Percentiles rank a stretch among this genome's conserved stretches.
These are phyloP conservation scores for Petrosia ficiformis DNA, from an alignment of 37 sponge, comb jelly and placozoan species.

Conservation along the genomic window DNA sequence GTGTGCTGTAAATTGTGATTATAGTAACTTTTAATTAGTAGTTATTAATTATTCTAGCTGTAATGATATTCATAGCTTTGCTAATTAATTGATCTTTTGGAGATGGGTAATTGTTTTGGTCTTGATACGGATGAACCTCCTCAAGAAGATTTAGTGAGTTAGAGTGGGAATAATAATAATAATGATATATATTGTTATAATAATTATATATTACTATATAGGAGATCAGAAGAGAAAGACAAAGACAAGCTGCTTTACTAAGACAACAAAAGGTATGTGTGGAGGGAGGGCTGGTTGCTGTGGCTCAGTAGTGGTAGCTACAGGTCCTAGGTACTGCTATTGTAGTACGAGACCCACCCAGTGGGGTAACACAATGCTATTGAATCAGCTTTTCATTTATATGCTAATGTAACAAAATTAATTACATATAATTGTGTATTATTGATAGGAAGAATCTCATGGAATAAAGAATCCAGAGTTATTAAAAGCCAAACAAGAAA, in stretches of 20 bases:
- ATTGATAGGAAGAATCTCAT: constrained; percentile 44
- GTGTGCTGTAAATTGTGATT: neutral
- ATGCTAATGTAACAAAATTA: no score
- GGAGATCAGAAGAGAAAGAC: constrained; percentile 49
- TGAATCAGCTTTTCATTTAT: no score
- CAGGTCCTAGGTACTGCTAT: no score
- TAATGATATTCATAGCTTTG: neutral
- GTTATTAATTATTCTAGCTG: neutral
- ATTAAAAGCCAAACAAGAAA: constrained; percentile 71
- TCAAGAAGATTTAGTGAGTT: constrained; percentile 1
- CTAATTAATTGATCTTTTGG: neutral
- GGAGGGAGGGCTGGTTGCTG: neutral
- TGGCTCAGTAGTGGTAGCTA: no score
- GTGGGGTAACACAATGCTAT: no score
- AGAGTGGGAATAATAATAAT: neutral
- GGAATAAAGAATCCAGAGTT: constrained; percentile 66
- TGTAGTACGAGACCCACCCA: no score
- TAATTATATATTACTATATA: constrained; percentile 4
- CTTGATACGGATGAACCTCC: constrained; percentile 20
- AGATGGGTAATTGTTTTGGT: constrained; percentile 40
- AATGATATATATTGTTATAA: neutral
- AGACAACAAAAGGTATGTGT: constrained; percentile 42
- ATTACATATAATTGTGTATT: neutral
- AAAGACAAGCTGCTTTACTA: constrained; percentile 49
- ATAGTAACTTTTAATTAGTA: neutral